Percentiles rank a stretch among this genome's conserved stretches.
Conservation (phyloP, 2,113 vertebrate species). For the Sylvietta virens region DNA sequence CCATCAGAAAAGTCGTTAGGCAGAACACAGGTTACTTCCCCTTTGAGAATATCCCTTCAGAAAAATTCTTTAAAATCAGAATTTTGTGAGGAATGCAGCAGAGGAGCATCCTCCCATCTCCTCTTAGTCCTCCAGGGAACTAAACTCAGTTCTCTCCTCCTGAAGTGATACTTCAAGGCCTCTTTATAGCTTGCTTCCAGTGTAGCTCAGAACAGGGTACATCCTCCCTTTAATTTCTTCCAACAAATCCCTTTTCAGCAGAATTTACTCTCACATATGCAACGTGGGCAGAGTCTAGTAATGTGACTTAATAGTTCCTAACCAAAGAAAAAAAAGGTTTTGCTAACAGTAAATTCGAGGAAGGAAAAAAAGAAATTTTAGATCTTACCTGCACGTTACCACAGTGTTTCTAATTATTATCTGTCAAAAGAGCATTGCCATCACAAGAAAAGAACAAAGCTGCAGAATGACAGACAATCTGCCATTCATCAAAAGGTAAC, state of each 20-base stretch:
- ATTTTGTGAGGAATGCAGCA: not conserved
- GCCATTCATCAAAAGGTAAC: not conserved
- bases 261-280: not conserved
- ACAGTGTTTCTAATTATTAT: not conserved
- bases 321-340: not conserved
- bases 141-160: not conserved
- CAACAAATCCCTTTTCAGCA: not conserved
- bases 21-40: not conserved
- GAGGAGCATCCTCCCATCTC: not conserved
- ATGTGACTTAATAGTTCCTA: not conserved
- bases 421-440: not conserved
- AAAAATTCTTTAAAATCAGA: not conserved
- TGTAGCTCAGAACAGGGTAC: not conserved
- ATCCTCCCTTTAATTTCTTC: not conserved
- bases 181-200: not conserved
- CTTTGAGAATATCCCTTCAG: not conserved
- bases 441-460: not conserved
- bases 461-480: not conserved
- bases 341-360: not conserved
- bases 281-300: not conserved
- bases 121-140: not conserved
- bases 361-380: not conserved
- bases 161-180: not conserved
- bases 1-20: not conserved
- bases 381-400: not conserved